Evolutionary conservation across 2,888 invertebrate species (phyloP), one percentile per base, ranked within the genome.

Genomic region (Eumacrocentrus americanus): DNA sequence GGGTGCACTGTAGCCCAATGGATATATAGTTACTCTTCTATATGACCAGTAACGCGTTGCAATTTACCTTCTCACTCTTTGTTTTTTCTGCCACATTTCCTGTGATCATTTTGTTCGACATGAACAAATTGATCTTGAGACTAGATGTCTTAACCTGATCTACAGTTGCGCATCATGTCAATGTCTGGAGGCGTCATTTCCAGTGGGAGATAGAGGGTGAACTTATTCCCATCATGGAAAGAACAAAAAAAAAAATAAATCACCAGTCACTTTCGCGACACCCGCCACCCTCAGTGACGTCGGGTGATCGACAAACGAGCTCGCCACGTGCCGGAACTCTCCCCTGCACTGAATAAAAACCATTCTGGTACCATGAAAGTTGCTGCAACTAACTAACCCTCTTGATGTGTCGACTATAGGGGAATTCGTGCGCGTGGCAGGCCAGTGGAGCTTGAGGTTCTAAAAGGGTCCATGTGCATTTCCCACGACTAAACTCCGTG

Each of bases 261-360:
- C 46, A 46, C 12, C 46, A 20, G 23, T 22, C 23, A 14, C n/a
- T 14, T 4, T 29, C 29, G 4, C 29, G 4, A 6, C 29, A 29
- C 29, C 9, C 29, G 4, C 9, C 29, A 29, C 29, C 29, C 29
- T 29, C 29, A 29, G 46, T 46, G 46, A 46, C 23, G 23, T 11
- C 22, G 20, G 12, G 18, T 23, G 23, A 42, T n/a, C 42, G 25
- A n/a, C 23, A 23, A 46, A 46, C 25, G 46, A 46, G 23, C 20
- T 22, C 23, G 46, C 46, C 46, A 46, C 46, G 46, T 46, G 46
- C 46, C 46, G 25, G 23, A 46, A 46, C 23, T 46, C 25, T 46
- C 25, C 11, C 23, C 23, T 25, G n/a, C 20, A 42, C 7, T 2
- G 14, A 37, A 37, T n/a, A 40, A 40, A 40, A 12, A 40, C 4